Conservation (phyloP, 2,797 vertebrate genomes). For the Megaceryle alcyon region DNA sequence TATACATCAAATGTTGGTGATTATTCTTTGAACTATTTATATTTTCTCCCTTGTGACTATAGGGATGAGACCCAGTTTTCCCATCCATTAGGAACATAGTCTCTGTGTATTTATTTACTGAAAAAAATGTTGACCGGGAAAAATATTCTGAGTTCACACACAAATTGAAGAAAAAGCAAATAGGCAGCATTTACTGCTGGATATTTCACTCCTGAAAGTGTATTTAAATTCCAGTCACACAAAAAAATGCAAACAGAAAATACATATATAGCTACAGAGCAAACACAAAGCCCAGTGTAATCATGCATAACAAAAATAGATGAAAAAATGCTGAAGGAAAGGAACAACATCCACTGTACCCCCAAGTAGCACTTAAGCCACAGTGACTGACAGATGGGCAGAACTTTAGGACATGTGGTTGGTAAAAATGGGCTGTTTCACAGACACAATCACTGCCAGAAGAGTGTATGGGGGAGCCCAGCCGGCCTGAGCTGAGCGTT, state of each 20-base stretch:
- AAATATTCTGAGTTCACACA: neutral
- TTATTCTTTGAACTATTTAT: neutral
- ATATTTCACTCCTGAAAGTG: neutral
- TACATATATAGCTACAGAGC: neutral
- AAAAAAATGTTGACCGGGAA: neutral
- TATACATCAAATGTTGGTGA: neutral
- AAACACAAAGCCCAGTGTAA: neutral
- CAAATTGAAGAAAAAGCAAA: neutral
- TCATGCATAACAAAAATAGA: neutral
- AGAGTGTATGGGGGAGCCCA: rapidly evolving
- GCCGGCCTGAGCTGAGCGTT: neutral
- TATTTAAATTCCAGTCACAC: neutral
- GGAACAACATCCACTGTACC: neutral
- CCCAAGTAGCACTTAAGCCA: neutral
- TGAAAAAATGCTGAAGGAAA: neutral
- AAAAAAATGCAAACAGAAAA: neutral
- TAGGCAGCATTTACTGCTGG: neutral
- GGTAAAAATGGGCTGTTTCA: neutral
- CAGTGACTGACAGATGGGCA: neutral
- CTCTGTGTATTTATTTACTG: neutral
- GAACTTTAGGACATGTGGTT: neutral
- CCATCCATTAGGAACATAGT: neutral
- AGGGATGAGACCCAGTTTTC: neutral
- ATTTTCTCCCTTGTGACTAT: neutral
- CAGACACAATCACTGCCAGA: neutral